phyloP scores from a whole-genome alignment of 2,113 vertebrate species.

The Pseudorhombus dupliciocellatus region DNA sequence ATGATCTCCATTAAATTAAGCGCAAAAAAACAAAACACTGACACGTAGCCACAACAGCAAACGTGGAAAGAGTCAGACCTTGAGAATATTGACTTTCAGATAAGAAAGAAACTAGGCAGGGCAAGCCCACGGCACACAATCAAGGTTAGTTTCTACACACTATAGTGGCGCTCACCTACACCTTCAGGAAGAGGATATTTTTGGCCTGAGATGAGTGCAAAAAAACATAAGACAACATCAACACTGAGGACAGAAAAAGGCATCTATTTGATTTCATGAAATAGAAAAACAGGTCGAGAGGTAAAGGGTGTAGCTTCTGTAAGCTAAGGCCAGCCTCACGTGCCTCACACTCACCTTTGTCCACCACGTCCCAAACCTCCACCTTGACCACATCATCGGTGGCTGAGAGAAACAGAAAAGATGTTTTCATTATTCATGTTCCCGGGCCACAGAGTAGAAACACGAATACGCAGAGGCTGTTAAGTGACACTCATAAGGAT shows the following conservation, averaged over 20 bases:
- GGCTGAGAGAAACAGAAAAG: slow-evolving; percentile 77
- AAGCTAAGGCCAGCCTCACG: slow-evolving; percentile 7
- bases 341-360: slow-evolving; percentile 89
- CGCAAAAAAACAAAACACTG: slow-evolving; percentile 20
- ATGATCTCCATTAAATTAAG: slow-evolving; percentile 16
- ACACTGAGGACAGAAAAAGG: slow-evolving; percentile 49
- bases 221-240: slow-evolving; percentile 63
- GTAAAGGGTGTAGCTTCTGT: background rate
- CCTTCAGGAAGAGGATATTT: slow-evolving; percentile 85
- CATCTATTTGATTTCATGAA: slow-evolving; percentile 13
- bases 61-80: slow-evolving; percentile 27
- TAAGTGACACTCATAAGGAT: background rate
- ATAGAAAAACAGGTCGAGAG: slow-evolving; percentile 8
- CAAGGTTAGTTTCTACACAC: slow-evolving; percentile 60
- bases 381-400: slow-evolving; percentile 98
- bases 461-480: background rate
- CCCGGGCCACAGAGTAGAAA: background rate
- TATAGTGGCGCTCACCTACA: slow-evolving; percentile 82
- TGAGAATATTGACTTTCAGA: slow-evolving; percentile 64
- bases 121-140: slow-evolving; percentile 65
- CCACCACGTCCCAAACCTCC: slow-evolving; percentile 98
- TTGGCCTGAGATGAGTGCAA: slow-evolving; percentile 82
- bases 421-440: slow-evolving; percentile 5
- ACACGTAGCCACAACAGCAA: slow-evolving; percentile 37
- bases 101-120: slow-evolving; percentile 42